Conservation (phyloP, 2,797 vertebrate species). For the Dromococcyx pavoninus region DNA sequence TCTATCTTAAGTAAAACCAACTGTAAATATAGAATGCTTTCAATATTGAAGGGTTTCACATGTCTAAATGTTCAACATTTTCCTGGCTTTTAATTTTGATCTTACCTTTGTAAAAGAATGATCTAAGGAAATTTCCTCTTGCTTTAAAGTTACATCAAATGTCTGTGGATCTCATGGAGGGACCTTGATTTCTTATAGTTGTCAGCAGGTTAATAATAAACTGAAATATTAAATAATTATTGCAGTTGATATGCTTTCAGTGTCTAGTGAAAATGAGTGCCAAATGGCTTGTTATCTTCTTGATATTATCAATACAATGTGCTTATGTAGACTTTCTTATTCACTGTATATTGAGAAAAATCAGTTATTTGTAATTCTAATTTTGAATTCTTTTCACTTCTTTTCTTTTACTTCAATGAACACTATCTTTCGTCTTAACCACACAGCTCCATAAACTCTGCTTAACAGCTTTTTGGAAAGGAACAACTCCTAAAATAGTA, state of each 20-base stretch:
- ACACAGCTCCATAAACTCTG: background rate
- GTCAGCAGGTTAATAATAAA: background rate
- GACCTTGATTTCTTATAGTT: background rate
- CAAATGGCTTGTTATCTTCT: background rate
- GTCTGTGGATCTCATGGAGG: background rate
- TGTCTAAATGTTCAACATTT: background rate
- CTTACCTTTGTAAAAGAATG: background rate
- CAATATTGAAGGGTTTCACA: background rate
- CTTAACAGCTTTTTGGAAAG: background rate
- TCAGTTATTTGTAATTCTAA: background rate
- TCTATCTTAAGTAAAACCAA: slow-evolving; percentile 1
- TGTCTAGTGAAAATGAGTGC: background rate
- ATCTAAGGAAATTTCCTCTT: background rate
- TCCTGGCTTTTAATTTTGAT: background rate
- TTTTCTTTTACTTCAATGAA: background rate
- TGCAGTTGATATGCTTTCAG: background rate
- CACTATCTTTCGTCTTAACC: background rate
- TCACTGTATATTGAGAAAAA: background rate
- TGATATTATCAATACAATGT: background rate
- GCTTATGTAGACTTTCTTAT: background rate
- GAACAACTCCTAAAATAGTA: background rate
- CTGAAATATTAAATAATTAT: background rate
- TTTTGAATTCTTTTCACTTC: background rate
- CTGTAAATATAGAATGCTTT: background rate
- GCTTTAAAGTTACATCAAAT: background rate